A percentile compares a stretch with the other conserved stretches of the same genome.
Conservation (phyloP, 2,797 vertebrate species). For the Agapornis canus region DNA sequence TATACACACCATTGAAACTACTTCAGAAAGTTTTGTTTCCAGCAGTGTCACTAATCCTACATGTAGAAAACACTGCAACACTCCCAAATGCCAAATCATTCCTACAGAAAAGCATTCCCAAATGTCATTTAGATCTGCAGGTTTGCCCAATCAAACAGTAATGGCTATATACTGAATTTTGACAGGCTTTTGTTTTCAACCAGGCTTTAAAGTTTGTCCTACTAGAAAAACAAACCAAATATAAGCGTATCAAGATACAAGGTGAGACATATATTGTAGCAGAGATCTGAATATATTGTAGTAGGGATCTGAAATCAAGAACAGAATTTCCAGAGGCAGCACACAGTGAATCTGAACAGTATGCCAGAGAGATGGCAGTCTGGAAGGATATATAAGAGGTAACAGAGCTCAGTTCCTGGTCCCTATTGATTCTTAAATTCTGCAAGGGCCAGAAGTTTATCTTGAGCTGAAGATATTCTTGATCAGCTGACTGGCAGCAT, state of each 20-base stretch:
- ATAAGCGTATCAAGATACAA: not conserved
- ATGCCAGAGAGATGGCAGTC: not conserved
- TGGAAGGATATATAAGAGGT: not conserved
- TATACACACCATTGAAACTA: not conserved
- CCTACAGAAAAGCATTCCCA: not conserved
- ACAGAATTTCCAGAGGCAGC: not conserved
- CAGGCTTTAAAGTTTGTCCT: not conserved
- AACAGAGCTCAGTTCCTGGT: not conserved
- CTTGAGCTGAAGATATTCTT: not conserved
- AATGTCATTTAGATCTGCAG: not conserved
- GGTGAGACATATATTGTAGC: not conserved
- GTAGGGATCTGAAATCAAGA: not conserved
- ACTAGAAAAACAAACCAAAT: not conserved
- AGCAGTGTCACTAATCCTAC: not conserved
- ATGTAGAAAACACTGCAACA: slow-evolving; percentile 14
- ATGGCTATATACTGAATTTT: not conserved
- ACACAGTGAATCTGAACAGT: not conserved
- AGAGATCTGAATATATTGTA: not conserved
- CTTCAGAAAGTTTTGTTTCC: not conserved
- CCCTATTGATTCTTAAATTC: not conserved
- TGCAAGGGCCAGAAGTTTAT: not conserved
- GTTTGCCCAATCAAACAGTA: not conserved
- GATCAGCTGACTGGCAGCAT: not conserved
- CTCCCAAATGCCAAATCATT: not conserved
- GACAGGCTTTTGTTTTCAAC: not conserved